A percentile compares a stretch with the other conserved stretches of the same genome.
Conservation (phyloP, 2,113 vertebrate genomes). For the Piaya cayana region DNA sequence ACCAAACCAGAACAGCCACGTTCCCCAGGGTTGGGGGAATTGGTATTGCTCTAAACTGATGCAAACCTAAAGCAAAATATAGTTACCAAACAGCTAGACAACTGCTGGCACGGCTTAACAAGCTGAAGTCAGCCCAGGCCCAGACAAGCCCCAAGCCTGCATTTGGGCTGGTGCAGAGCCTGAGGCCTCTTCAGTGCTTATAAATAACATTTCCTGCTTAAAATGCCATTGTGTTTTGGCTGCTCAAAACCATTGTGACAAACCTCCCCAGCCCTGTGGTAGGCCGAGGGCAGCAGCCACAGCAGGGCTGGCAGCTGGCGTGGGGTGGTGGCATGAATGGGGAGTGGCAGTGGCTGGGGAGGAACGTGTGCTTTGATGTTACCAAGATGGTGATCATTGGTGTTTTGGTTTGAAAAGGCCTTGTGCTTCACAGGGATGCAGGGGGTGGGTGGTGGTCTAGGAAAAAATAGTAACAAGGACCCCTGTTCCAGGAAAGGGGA, state of each 20-base stretch:
- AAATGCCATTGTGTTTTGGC: neutral
- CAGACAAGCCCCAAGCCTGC: neutral
- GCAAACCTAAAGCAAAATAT: neutral
- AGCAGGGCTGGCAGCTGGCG: neutral
- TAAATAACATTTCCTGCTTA: neutral
- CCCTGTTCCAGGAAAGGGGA: neutral
- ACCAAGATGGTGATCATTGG: fast-evolving
- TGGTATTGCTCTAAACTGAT: neutral
- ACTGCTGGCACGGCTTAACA: neutral
- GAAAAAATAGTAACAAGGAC: neutral
- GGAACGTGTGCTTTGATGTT: neutral
- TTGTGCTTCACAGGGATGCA: neutral
- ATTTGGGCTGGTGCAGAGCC: neutral
- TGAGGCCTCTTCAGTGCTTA: neutral
- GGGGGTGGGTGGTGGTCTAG: neutral
- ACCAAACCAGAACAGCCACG: fast-evolving
- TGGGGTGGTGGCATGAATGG: neutral
- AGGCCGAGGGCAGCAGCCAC: neutral
- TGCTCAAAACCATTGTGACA: neutral
- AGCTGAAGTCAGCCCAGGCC: neutral
- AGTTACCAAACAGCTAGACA: neutral
- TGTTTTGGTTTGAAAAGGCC: neutral
- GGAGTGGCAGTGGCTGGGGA: neutral
- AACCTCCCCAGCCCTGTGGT: neutral
- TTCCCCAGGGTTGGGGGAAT: neutral